Base-by-base conservation (phyloP, 2,888 invertebrate genomes). In the Gymnocheta viridis region DNA sequence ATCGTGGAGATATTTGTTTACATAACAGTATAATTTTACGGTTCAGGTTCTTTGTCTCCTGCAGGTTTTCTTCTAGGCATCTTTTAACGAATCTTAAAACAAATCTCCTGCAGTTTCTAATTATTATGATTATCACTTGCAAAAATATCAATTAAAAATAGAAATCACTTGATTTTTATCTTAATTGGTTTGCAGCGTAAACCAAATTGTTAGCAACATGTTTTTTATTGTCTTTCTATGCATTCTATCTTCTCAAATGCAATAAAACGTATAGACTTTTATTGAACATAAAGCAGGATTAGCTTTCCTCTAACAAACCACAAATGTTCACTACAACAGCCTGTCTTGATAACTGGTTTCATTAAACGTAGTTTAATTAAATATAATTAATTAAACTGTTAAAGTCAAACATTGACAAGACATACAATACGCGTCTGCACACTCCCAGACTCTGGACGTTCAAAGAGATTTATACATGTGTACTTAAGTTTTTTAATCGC, bases 61-160 rank as follows among this genome's bases (percentile, higher is more conserved):
- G 38, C 9, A 38, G 24, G 14, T 24, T 51, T 12, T 32, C 9
- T 14, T 22, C 22, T 4, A 4, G 17, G 4, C 24, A 27, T 14
- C 5, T 22, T 27, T 49, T 29, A 64, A 49, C 64, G 47, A 62
- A 74, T 74, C 74, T 81, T 47, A 62, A 62, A 62, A 82, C 62
- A 82, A 70, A 82, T 82, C 74, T 69, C 74, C 81, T 54, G 62
- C 74, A 76, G 81, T 82, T 82, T 82, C 69, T 82, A 76, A 82
- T 82, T 76, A 82, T 82, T 76, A 62, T 82, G 69, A 82, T 82
- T 82, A 82, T 76, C 81, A 76, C 81, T 76, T 74, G 81, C 54
- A 82, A 82, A 82, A 82, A 82, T 82, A 82, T 82, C 74, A 82
- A 82, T 82, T 82, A 82, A 82, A 76, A 64, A 51, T 54, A 74